Conservation (phyloP, 2,797 vertebrate genomes). For the Pagetopsis macropterus region DNA sequence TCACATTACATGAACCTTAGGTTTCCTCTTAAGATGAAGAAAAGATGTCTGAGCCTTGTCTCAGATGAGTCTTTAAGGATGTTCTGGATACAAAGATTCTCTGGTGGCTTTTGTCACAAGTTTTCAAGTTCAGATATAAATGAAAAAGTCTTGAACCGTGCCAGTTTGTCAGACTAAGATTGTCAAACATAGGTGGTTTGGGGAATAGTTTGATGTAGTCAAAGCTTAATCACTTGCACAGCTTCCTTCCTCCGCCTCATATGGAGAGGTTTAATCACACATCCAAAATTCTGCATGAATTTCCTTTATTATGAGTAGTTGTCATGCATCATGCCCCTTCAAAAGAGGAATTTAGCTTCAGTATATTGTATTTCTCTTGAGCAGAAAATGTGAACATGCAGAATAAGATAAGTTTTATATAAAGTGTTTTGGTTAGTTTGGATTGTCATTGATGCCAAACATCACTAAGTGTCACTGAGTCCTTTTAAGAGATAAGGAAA, state of each 20-base stretch:
- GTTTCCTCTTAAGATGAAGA: conserved; percentile 66
- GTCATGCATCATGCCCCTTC: conserved; percentile 39
- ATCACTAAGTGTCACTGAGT: conserved; percentile 34
- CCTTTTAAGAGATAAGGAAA: conserved; percentile 46
- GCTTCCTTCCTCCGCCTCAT: conserved; percentile 30
- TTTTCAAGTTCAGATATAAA: conserved; percentile 66
- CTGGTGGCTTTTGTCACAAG: conserved; percentile 56
- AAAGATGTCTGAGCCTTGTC: conserved; percentile 59
- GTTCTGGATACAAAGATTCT: conserved; percentile 59
- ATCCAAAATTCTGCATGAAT: conserved; percentile 34
- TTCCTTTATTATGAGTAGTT: conserved; percentile 42
- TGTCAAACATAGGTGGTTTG: conserved; percentile 40
- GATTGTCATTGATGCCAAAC: conserved; percentile 41
- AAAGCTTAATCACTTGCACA: conserved; percentile 39
- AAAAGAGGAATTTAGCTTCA: conserved; percentile 12
- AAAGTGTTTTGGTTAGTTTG: conserved; percentile 37
- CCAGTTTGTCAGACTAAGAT: conserved; percentile 65
- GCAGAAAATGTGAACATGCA: conserved; percentile 15
- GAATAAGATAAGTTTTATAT: conserved; percentile 29
- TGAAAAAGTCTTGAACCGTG: conserved; percentile 53
- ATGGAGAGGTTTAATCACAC: conserved; percentile 51
- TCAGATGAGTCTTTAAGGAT: conserved; percentile 55
- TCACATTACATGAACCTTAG: conserved; percentile 61
- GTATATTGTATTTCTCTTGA: conserved; percentile 11
- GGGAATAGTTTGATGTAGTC: conserved; percentile 54